Evolutionary conservation across 2,888 invertebrate genomes (phyloP), one percentile per base, ranked within the genome.

Genomic region (Onthophagus sagittarius): DNA sequence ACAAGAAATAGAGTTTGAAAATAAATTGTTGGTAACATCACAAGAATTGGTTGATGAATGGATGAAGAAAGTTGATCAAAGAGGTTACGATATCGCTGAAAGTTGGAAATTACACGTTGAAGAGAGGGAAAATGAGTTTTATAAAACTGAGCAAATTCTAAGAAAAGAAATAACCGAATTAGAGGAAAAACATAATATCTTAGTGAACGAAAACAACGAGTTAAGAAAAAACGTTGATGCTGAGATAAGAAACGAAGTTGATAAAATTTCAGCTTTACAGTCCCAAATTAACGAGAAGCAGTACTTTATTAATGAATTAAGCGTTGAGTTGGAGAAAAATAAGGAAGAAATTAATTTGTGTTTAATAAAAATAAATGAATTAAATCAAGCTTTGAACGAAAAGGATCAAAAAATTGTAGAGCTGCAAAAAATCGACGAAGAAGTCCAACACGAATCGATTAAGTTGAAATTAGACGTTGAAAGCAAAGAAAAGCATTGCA

Each of bases 51-150:
- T 83, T 63, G 81, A 82, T 39, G 84, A 86, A 71, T 87, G 87
- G 86, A 84, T 89, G 63, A 85, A 86, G 74, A 87, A 89, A 73
- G 88, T 91, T 32, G 91, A 92, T 80, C 90, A 92, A 82, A 87
- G 90, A 77, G 91, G 92, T 71, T 87, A 87, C 78, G 91, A 92
- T 85, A 89, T 92, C 74, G 91, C 92, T 7, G 89, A 90, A 83
- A 86, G 91, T 79, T 92, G 92, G 92, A 91, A 92, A 80, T 87
- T 90, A 77, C 92, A 92, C 83, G 82, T 92, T 73, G 86, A 88
- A n/a, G 87, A 88, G 78, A 87, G 90, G 63, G 91, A 92, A 85
- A 85, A 84, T 7, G 91, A 91, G 78, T 91, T 91, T 79, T 85
- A 87, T 75, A 85, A 86, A 76, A 81, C 83, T 4, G 89, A 90